Percentiles rank a stretch among this genome's conserved stretches.
These are phyloP conservation scores for Dallia pectoralis DNA, from an alignment of 2,797 vertebrate genomes.

Conservation along the genomic window DNA sequence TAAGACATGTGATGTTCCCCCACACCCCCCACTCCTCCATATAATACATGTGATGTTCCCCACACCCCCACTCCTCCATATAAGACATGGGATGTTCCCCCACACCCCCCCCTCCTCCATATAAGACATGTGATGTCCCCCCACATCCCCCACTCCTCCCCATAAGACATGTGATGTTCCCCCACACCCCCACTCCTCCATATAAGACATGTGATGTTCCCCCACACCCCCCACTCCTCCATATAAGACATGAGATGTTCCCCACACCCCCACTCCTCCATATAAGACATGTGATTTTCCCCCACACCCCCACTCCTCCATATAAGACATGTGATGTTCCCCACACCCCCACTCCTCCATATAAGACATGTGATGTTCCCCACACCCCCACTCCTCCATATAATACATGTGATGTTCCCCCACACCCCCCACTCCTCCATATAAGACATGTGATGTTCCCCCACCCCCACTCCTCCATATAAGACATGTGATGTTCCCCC, in stretches of 20 bases:
- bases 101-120: slow-evolving; percentile 74
- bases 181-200: slow-evolving; percentile 73
- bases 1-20: neutral
- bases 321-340: neutral
- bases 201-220: neutral
- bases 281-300: neutral
- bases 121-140: neutral
- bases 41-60: neutral
- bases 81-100: neutral
- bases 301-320: slow-evolving; percentile 73
- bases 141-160: slow-evolving; percentile 83
- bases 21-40: slow-evolving; percentile 83
- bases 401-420: neutral
- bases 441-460: neutral
- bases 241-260: neutral
- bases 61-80: neutral
- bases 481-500: slow-evolving; percentile 12
- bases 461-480: slow-evolving; percentile 51
- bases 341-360: too few relatives aligned
- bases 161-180: neutral
- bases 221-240: slow-evolving; percentile 83
- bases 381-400: neutral
- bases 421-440: slow-evolving; percentile 83
- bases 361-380: slow-evolving; percentile 95
- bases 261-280: neutral